These are phyloP conservation scores for Melinaea menophilus DNA, from an alignment of 2,888 invertebrate species.

Conservation along the genomic window DNA sequence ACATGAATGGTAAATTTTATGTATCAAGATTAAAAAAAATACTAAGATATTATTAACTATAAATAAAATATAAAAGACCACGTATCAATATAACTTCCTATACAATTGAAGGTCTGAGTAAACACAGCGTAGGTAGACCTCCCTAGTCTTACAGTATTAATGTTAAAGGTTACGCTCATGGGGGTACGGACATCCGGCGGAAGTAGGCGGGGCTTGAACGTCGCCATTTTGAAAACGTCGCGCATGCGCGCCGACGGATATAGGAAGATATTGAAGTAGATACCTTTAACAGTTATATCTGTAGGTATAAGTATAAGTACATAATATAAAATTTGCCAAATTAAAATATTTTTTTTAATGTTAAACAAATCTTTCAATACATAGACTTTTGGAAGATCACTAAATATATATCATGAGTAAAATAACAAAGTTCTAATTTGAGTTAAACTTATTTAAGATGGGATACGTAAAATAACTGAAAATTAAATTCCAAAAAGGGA, in stretches of 20 bases:
- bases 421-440: no score
- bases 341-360: no score
- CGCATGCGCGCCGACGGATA: slow-evolving; percentile 42
- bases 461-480: no score
- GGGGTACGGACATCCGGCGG: slow-evolving; percentile 65
- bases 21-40: neutral
- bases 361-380: no score
- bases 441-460: no score
- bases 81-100: neutral
- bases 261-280: slow-evolving; percentile 21
- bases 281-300: slow-evolving; percentile 10
- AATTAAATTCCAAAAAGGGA: slow-evolving; percentile 7
- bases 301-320: neutral
- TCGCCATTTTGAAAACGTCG: slow-evolving; percentile 60
- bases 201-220: slow-evolving; percentile 58
- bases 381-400: no score
- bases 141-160: slow-evolving; percentile 8
- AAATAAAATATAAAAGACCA: neutral
- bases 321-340: no score
- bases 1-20: neutral
- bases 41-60: neutral
- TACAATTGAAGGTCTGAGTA: slow-evolving; percentile 6
- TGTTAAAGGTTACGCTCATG: slow-evolving; percentile 40
- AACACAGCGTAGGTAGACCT: slow-evolving; percentile 2
- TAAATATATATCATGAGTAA: no score